Evolutionary conservation across 2,113 vertebrate genomes (phyloP).

Genomic region (Ceratotherium simum): DNA sequence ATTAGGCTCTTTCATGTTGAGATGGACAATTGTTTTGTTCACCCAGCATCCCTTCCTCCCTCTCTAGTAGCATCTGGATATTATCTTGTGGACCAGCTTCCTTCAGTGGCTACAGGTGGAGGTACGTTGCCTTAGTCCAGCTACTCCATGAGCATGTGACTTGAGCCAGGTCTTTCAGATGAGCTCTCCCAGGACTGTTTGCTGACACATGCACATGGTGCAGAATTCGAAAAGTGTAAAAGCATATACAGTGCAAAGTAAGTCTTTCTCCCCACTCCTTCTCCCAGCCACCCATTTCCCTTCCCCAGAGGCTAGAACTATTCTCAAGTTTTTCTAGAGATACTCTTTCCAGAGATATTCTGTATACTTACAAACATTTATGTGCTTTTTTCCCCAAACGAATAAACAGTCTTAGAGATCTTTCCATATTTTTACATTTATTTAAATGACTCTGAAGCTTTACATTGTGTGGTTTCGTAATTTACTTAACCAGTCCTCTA

Average conservation of each 20-base stretch:
- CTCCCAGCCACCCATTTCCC: background rate
- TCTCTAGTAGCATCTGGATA: background rate
- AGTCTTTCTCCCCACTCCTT: background rate
- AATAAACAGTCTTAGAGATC: background rate
- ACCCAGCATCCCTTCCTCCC: background rate
- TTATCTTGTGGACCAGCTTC: no score
- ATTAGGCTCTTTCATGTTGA: background rate
- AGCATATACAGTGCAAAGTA: background rate
- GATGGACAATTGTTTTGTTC: background rate
- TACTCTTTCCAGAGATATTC: background rate
- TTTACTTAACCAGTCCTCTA: background rate
- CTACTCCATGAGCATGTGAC: fast-evolving
- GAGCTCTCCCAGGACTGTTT: background rate
- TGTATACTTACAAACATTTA: background rate
- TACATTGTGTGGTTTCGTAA: background rate
- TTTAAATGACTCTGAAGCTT: background rate
- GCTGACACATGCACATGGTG: fast-evolving
- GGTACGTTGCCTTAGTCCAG: background rate
- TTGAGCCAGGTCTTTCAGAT: background rate
- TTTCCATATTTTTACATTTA: background rate
- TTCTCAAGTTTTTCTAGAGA: no score
- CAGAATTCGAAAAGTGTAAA: background rate
- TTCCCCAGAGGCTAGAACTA: background rate
- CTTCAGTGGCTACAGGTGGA: background rate
- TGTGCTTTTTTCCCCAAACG: background rate